Percentiles rank a stretch among this genome's conserved stretches.
Evolutionary conservation across 2,888 invertebrate species (phyloP).

Genomic region (Malacosoma neustria): DNA sequence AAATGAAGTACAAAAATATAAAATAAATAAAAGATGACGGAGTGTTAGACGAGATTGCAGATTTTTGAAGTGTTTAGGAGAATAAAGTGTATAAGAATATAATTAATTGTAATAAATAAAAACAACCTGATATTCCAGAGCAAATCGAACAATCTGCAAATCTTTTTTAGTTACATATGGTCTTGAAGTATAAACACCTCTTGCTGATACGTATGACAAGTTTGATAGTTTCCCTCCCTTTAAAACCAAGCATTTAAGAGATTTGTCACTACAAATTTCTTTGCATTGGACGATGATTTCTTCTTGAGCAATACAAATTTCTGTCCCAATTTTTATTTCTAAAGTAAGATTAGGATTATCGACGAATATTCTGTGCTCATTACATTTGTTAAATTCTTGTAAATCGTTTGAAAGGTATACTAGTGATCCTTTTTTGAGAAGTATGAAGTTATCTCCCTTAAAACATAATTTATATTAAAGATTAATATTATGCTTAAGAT

Average conservation of each 20-base stretch:
- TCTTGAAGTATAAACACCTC: constrained; percentile 16
- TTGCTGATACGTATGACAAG: constrained; percentile 20
- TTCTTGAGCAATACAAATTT: constrained; percentile 24
- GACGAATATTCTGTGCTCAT: constrained; percentile 23
- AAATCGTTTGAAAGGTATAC: constrained; percentile 23
- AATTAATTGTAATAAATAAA: too few species aligned
- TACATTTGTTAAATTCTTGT: constrained; percentile 26
- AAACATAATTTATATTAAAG: constrained; percentile 8
- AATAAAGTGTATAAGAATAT: too few species aligned
- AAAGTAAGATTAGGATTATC: constrained; percentile 24
- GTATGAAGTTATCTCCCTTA: constrained; percentile 15
- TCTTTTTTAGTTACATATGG: constrained; percentile 27
- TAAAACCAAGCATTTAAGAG: constrained; percentile 23
- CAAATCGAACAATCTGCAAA: constrained; percentile 25
- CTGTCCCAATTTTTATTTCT: constrained; percentile 25
- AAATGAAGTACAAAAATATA: too few species aligned
- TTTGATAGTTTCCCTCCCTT: constrained; percentile 26
- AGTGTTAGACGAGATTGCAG: too few species aligned
- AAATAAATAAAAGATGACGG: too few species aligned
- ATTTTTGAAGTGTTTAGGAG: too few species aligned
- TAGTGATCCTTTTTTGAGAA: constrained; percentile 15
- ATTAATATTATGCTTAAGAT: too few species aligned
- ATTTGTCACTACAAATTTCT: constrained; percentile 14
- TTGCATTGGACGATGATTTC: constrained; percentile 25
- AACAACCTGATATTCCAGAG: constrained; percentile 31